A percentile compares a stretch with the other conserved stretches of the same genome.
Conservation (phyloP, 2,888 invertebrate species). For the Microplitis deprimator region DNA sequence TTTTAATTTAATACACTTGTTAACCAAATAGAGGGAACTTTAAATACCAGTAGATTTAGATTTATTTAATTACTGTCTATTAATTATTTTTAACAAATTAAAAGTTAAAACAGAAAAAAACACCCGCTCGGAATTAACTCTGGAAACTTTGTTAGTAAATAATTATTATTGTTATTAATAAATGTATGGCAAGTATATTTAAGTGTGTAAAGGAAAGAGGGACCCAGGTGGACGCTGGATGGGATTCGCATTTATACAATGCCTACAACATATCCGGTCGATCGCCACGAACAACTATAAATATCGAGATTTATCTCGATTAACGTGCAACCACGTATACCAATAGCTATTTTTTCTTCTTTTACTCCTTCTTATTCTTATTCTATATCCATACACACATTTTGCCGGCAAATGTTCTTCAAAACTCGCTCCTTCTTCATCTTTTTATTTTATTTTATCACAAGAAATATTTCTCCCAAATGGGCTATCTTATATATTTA, state of each 20-base stretch:
- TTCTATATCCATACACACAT: too few relatives aligned
- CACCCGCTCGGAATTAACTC: too few relatives aligned
- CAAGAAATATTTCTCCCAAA: conserved; percentile 3
- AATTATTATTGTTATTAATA: too few relatives aligned
- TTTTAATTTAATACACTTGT: conserved; percentile 1
- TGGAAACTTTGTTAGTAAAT: too few relatives aligned
- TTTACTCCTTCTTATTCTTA: neutral
- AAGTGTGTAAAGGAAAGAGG: too few relatives aligned
- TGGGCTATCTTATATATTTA: neutral
- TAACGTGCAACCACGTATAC: conserved; percentile 53
- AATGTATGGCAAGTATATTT: too few relatives aligned
- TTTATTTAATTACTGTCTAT: too few relatives aligned
- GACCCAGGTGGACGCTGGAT: too few relatives aligned
- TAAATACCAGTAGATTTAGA: too few relatives aligned
- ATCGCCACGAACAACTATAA: conserved; percentile 56
- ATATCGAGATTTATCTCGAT: conserved; percentile 61
- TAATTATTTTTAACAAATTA: too few relatives aligned
- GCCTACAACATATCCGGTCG: conserved; percentile 53
- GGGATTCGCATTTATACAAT: conserved; percentile 55
- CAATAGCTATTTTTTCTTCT: neutral
- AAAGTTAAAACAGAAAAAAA: too few relatives aligned
- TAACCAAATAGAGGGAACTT: too few relatives aligned
- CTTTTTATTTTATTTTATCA: neutral
- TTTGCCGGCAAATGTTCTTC: neutral
- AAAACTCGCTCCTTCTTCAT: neutral